A percentile compares a stretch with the other conserved stretches of the same genome.
These are phyloP conservation scores for Caligus rogercresseyi DNA, from an alignment of 1,140 invertebrate genomes.

Conservation along the genomic window DNA sequence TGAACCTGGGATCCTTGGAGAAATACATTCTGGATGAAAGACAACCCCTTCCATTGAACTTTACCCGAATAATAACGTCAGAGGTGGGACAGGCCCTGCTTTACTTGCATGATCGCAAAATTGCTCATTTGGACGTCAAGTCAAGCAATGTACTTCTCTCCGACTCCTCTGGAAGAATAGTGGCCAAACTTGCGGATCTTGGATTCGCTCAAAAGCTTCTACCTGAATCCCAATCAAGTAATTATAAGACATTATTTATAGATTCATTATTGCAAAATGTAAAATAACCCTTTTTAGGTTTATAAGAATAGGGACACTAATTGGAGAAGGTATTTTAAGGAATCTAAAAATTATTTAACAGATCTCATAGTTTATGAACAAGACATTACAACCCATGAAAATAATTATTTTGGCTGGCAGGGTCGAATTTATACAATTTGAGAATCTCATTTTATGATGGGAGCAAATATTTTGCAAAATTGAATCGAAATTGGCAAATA, in stretches of 20 bases:
- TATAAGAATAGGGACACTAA: too few species aligned
- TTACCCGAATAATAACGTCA: background rate
- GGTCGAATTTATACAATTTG: too few species aligned
- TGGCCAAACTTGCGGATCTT: background rate
- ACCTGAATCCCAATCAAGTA: background rate
- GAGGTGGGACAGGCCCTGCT: background rate
- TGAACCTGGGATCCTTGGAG: background rate
- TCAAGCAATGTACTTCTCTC: background rate
- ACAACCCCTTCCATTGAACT: background rate
- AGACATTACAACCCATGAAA: too few species aligned
- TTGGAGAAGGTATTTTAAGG: too few species aligned
- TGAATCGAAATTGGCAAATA: too few species aligned
- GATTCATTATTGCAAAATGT: too few species aligned
- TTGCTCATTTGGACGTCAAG: background rate
- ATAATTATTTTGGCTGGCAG: too few species aligned
- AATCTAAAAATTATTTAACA: too few species aligned
- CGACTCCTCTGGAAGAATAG: background rate
- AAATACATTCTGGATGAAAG: background rate
- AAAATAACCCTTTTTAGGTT: too few species aligned
- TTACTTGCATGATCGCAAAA: background rate
- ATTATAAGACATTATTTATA: background rate
- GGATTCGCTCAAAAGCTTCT: background rate
- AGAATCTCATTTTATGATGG: background rate
- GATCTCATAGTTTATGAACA: too few species aligned
- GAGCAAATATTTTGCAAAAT: background rate